These are phyloP conservation scores for Chiloscyllium plagiosum DNA, from an alignment of 2,113 vertebrate genomes.

Conservation along the genomic window DNA sequence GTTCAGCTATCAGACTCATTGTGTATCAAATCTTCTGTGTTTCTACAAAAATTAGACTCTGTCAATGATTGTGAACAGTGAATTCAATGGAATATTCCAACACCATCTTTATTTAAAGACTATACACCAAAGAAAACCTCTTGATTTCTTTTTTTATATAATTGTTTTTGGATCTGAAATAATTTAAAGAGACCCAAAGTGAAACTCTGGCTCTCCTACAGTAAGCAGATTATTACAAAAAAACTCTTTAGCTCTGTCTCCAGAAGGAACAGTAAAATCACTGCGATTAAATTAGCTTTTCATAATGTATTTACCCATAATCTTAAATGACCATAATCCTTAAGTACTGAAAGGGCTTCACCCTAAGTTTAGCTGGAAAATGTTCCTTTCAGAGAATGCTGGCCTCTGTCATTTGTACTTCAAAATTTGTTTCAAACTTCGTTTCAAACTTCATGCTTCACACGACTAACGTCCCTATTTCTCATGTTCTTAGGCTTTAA, in stretches of 20 bases:
- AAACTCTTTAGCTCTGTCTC: background rate
- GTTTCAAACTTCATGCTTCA: no score
- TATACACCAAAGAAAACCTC: background rate
- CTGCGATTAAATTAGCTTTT: background rate
- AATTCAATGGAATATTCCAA: background rate
- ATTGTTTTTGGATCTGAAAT: background rate
- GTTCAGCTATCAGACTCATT: background rate
- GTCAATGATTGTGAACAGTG: conserved; percentile 6
- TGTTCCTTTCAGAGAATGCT: background rate
- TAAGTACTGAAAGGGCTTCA: background rate
- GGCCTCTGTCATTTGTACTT: background rate
- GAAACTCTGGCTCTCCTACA: background rate
- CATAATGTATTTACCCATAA: background rate
- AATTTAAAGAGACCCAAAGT: background rate
- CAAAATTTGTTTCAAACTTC: background rate
- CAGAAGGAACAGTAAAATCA: background rate
- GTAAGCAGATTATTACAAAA: background rate
- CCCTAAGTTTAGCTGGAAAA: background rate
- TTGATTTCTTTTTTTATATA: background rate
- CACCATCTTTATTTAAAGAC: conserved; percentile 1
- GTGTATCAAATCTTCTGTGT: background rate
- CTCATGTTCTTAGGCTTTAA: background rate
- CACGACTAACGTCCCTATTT: background rate
- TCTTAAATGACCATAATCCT: no score
- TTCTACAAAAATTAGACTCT: background rate